A percentile compares a stretch with the other conserved stretches of the same genome.
Evolutionary conservation across 2,113 vertebrate genomes (phyloP).

Genomic region (Thamnaconus septentrionalis): DNA sequence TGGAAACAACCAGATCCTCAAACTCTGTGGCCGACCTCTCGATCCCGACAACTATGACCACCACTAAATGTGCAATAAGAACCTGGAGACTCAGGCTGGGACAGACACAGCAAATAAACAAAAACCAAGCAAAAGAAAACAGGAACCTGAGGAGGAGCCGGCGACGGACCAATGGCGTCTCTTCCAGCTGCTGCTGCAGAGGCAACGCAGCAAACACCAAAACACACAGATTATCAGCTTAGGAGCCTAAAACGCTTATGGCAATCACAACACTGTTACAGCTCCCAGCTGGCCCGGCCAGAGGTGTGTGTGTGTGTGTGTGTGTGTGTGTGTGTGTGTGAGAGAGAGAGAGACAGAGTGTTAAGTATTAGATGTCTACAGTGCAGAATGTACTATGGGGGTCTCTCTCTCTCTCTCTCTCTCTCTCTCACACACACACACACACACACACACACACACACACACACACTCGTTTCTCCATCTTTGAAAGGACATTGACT

Average conservation of each 20-base stretch:
- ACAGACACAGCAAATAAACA: too few relatives aligned
- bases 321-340: slow-evolving; percentile 14
- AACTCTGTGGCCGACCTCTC: too few relatives aligned
- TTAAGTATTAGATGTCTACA: slow-evolving; percentile 33
- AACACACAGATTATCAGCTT: slow-evolving; percentile 73
- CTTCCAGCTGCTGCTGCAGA: slow-evolving; percentile 45
- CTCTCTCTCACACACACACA: too few relatives aligned
- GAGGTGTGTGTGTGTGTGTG: slow-evolving; percentile 34
- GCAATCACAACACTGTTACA: slow-evolving; percentile 25
- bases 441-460: too few relatives aligned
- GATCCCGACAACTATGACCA: too few relatives aligned
- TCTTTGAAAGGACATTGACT: too few relatives aligned
- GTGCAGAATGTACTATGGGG: not conserved
- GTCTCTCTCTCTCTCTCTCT: too few relatives aligned
- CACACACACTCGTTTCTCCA: too few relatives aligned
- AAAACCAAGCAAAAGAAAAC: too few relatives aligned
- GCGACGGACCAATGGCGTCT: slow-evolving; percentile 20
- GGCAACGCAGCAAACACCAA: slow-evolving; percentile 49
- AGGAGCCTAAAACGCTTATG: slow-evolving; percentile 61
- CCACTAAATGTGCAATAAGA: too few relatives aligned
- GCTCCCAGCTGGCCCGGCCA: slow-evolving; percentile 40
- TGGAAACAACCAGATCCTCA: too few relatives aligned
- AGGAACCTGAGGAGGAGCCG: slow-evolving; percentile 4
- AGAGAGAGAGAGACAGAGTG: not conserved
- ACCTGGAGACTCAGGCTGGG: too few relatives aligned